These are phyloP conservation scores for Apotomis betuletana DNA, from an alignment of 2,888 invertebrate species.

Conservation along the genomic window DNA sequence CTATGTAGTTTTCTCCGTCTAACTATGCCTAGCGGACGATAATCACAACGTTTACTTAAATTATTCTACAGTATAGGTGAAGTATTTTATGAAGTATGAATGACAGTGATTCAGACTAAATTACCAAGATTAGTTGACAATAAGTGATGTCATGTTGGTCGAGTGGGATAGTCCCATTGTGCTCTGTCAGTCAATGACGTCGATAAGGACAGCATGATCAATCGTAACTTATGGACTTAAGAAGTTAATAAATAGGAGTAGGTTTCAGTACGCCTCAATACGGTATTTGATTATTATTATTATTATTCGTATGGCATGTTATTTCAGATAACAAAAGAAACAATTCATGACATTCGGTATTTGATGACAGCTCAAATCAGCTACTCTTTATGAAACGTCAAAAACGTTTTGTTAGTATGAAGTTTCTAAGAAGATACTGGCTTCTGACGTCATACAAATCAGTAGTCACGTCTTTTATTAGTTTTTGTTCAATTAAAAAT, in stretches of 20 bases:
- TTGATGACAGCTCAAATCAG: no score
- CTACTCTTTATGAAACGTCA: no score
- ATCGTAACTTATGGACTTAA: not conserved
- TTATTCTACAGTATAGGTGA: not conserved
- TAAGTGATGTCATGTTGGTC: not conserved
- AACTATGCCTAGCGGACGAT: not conserved
- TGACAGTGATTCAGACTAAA: constrained; percentile 1
- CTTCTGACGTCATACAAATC: no score
- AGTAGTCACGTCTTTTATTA: not conserved
- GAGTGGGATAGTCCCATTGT: constrained; percentile 7
- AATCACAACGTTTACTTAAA: not conserved
- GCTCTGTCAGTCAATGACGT: constrained; percentile 1
- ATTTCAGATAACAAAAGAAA: no score
- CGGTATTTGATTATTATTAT: no score
- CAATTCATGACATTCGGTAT: no score
- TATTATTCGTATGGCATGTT: no score
- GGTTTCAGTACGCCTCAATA: not conserved
- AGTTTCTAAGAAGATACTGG: no score
- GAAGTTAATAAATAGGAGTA: not conserved
- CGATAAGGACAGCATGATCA: not conserved
- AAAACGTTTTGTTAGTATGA: no score
- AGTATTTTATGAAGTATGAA: not conserved
- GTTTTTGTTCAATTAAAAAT: not conserved
- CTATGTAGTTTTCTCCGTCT: no score
- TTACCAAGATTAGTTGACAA: constrained; percentile 7